Base-by-base conservation (phyloP, 1,140 invertebrate species). In the Eriocheir sinensis region DNA sequence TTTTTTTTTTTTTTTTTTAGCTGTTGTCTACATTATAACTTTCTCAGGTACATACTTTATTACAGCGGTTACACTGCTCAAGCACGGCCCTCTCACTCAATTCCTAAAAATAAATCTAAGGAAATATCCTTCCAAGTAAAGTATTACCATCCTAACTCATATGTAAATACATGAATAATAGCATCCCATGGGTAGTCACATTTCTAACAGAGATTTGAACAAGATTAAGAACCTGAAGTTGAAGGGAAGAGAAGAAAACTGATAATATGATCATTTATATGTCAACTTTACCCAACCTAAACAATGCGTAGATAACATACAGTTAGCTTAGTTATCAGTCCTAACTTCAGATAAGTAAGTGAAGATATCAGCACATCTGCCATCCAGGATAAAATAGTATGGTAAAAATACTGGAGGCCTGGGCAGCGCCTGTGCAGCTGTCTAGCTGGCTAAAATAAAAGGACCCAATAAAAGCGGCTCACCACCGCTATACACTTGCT, bases 1-100 rank as follows among this genome's bases (percentile, higher is more conserved):
- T 72, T 72, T 72, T 72, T 72, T 72, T 72, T 72, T 72, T 72
- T 72, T 72, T 72, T 72, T 72, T 72, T 72, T 72, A 72, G 12
- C 53, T 12, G 27, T 12, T 12, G 53, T 27, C 27, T 72, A 72
- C 12, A 72, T 12, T 27, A 27, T 12, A 72, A 12, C 27, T 12
- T 27, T 12, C 12, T 72, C 27, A 12, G 12, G 53, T 12, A 27
- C 12, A 12, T 12, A 12, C 53, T 72, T 72, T 72, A 72, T 72
- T 72, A 72, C 12, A 72, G 12, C 53, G 12, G 53, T 72, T 72
- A 72, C 12, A 12, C 27, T 72, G 53, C 53, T 12, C 53, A 27
- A 72, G 27, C 27, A 72, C 53, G 27, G 27, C 12, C 12, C 27
- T 27, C 27, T 72, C 53, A n/a, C n/a, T n/a, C n/a, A n/a, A n/a